Base-by-base conservation (phyloP, 2,113 vertebrate genomes). In the Cavia porcellus region DNA sequence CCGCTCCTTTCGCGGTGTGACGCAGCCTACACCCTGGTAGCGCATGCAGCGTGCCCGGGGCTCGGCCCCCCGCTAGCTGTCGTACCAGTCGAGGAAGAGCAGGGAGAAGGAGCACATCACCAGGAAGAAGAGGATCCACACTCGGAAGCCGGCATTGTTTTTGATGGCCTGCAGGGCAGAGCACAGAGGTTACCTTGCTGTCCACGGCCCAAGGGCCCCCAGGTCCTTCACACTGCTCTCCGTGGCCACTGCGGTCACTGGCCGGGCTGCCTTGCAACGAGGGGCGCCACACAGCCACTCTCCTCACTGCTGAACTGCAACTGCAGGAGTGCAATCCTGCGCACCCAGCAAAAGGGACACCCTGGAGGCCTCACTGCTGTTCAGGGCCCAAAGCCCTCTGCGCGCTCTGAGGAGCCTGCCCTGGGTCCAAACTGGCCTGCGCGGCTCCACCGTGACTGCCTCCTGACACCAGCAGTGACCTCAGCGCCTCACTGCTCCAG, bases 51-150 rank as follows among this genome's bases (percentile, higher is more conserved):
- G 5, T 8, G 42, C 20, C 15, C 0, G 1, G 7, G 0, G 86
- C 66, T 6, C 0, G 61, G 12, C 25, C 35, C 38, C 2, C 57
- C 0, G 50, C 98, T 99, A 99, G 98, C 99, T 99, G 98, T 99
- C 99, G 12, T 99, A 99, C 99, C 99, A 99, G 98, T 99, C 99
- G 96, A 99, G 98, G 98, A 99, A 99, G 86, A 99, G 99, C 94
- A 99, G 98, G 57, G 99, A 99, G 97, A 99, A 99, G 4, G 99
- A 99, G 93, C 99, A 99, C 99, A 99, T 99, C 90, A 99, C 99
- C 45, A 99, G 99, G 98, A 99, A 99, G 98, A 99, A 99, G 0
- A 99, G 99, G 98, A 99, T 99, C 99, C 99, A 99, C 5, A 99
- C 99, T 5, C 99, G 98, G 98, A 99, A 99, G 95, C 99, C 99